phyloP scores from a whole-genome alignment of 2,113 vertebrate genomes.

The Vombatus ursinus region DNA sequence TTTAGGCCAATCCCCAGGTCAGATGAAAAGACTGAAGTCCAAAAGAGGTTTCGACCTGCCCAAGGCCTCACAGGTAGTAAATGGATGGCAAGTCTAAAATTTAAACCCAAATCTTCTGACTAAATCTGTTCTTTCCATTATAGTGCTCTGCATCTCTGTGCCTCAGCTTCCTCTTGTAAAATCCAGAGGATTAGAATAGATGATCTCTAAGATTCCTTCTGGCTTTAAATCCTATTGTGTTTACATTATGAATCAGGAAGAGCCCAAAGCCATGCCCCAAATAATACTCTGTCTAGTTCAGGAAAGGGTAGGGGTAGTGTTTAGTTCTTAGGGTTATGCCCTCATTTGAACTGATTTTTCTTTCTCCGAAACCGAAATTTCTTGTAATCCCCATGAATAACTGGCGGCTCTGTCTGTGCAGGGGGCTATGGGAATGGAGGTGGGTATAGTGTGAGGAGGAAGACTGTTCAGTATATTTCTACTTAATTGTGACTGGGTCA shows the following conservation, averaged over 20 bases:
- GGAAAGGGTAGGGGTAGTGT: neutral
- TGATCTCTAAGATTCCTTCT: neutral
- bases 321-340: conserved; percentile 23
- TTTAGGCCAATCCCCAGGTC: neutral
- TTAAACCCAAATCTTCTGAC: neutral
- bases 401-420: neutral
- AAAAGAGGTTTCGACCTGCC: neutral
- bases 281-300: neutral
- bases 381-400: neutral
- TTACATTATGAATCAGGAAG: neutral
- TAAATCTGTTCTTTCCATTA: neutral
- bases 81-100: neutral
- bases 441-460: neutral
- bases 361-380: conserved; percentile 28
- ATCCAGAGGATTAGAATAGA: neutral
- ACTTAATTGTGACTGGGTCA: conserved; percentile 21
- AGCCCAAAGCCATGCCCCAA: neutral
- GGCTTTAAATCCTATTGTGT: neutral
- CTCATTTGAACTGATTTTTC: conserved; percentile 21
- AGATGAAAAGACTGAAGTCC: neutral
- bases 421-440: neutral
- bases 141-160: neutral
- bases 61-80: neutral
- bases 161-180: neutral
- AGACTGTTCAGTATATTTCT: neutral